Conservation (phyloP, 2,113 vertebrate genomes). For the Tachysurus fulvidraco region DNA sequence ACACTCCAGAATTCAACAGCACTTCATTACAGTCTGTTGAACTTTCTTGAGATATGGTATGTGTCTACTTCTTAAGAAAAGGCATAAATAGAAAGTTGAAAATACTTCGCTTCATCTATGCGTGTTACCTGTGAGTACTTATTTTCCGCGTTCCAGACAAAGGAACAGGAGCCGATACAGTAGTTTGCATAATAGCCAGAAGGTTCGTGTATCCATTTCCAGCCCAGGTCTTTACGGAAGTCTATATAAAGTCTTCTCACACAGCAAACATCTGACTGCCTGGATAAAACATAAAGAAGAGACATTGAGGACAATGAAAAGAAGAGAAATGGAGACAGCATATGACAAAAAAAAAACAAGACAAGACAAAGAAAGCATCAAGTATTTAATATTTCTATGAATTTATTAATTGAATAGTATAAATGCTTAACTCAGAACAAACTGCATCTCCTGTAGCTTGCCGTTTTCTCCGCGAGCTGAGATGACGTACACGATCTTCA, state of each 20-base stretch:
- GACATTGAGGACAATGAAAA: not conserved
- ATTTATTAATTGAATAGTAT: not conserved
- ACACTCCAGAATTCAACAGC: not conserved
- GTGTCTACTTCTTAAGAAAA: not conserved
- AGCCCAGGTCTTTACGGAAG: constrained; percentile 88
- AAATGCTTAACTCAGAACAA: constrained; percentile 67
- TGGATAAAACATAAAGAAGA: constrained; percentile 36
- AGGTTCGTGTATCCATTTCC: constrained; percentile 91
- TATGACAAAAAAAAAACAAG: not conserved
- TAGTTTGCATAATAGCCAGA: constrained; percentile 88
- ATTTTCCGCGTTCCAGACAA: constrained; percentile 87
- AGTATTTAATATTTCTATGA: not conserved
- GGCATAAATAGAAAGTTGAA: constrained; percentile 17
- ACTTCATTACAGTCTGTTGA: not conserved
- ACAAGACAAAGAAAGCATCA: constrained; percentile 5
- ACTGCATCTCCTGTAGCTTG: constrained; percentile 62
- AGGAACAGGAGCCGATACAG: constrained; percentile 88
- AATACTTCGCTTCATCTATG: not conserved
- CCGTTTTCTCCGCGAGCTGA: constrained; percentile 73
- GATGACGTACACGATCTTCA: constrained; percentile 65
- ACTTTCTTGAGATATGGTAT: not conserved
- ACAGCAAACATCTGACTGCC: constrained; percentile 81
- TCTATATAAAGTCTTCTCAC: constrained; percentile 86
- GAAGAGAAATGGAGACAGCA: not conserved
- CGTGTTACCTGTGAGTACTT: constrained; percentile 85